These are phyloP conservation scores for Lagocephalus sceleratus DNA, from an alignment of 2,797 vertebrate species.

Conservation along the genomic window DNA sequence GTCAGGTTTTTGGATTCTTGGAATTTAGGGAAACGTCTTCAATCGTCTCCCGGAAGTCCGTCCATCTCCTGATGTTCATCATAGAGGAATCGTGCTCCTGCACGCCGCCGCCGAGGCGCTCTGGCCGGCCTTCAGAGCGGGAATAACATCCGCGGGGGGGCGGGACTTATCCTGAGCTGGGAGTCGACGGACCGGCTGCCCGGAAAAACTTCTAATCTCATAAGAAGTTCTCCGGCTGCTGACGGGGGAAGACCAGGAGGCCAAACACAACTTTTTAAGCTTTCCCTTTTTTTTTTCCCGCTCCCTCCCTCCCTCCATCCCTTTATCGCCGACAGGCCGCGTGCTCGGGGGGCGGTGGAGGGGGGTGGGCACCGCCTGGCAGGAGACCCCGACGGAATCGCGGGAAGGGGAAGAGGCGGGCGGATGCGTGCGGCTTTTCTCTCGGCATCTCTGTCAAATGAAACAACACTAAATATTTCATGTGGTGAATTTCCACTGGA, in stretches of 20 bases:
- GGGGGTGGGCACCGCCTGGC: conserved; percentile 39
- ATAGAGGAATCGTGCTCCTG: no score
- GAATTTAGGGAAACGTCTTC: no score
- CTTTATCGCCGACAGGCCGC: conserved; percentile 64
- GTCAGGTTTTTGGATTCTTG: no score
- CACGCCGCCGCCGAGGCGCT: conserved; percentile 6
- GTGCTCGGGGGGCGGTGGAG: conserved; percentile 25
- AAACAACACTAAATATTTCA: conserved; percentile 73
- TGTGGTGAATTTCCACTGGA: conserved; percentile 57
- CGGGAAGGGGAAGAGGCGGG: conserved; percentile 32
- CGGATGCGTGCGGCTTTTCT: conserved; percentile 48
- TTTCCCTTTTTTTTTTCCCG: conserved; percentile 46
- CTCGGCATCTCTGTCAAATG: conserved; percentile 58
- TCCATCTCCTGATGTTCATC: no score
- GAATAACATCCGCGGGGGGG: conserved; percentile 15
- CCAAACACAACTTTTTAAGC: conserved; percentile 69
- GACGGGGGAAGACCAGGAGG: conserved; percentile 49
- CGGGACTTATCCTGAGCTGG: conserved; percentile 27
- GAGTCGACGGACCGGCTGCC: conserved; percentile 53
- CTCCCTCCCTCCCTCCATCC: conserved; percentile 51
- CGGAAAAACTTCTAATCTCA: conserved; percentile 69
- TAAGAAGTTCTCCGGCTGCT: conserved; percentile 60
- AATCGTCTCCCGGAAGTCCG: no score
- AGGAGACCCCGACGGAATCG: conserved; percentile 47
- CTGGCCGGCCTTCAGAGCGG: no score